These are phyloP conservation scores for Heliconius ethilla DNA, from an alignment of 2,888 invertebrate species.

Conservation along the genomic window DNA sequence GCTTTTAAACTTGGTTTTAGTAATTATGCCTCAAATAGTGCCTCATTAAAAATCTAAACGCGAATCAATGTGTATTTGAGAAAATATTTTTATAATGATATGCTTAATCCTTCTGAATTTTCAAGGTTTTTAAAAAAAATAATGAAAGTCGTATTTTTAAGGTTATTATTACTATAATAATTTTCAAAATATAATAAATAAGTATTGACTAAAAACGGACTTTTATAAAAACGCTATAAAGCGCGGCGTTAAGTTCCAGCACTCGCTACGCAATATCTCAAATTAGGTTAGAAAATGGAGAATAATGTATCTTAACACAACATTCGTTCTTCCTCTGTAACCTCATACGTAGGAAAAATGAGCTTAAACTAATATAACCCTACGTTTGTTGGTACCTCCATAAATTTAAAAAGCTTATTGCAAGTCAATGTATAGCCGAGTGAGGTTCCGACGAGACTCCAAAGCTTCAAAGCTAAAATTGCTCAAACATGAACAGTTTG, in stretches of 20 bases:
- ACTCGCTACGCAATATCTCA: background rate
- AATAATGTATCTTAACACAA: too few relatives aligned
- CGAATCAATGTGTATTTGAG: background rate
- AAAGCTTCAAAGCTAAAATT: conserved; percentile 17
- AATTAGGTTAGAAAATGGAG: background rate
- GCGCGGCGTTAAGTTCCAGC: background rate
- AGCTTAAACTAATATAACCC: background rate
- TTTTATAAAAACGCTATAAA: too few relatives aligned
- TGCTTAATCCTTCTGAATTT: background rate
- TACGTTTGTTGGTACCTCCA: background rate
- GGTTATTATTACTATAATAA: too few relatives aligned
- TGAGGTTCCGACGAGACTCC: conserved; percentile 16
- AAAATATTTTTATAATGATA: background rate
- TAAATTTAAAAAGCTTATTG: conserved; percentile 13
- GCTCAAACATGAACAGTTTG: conserved; percentile 17
- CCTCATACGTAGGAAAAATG: background rate
- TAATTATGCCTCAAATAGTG: background rate
- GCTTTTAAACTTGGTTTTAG: conserved; percentile 4
- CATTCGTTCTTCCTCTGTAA: too few relatives aligned
- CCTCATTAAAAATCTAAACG: background rate
- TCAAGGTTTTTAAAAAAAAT: background rate
- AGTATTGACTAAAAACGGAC: too few relatives aligned
- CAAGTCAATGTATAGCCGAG: conserved; percentile 17
- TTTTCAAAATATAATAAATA: too few relatives aligned
- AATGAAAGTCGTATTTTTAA: too few relatives aligned